Base-by-base conservation (phyloP, 2,888 invertebrate genomes). In the Eristalis pertinax region DNA sequence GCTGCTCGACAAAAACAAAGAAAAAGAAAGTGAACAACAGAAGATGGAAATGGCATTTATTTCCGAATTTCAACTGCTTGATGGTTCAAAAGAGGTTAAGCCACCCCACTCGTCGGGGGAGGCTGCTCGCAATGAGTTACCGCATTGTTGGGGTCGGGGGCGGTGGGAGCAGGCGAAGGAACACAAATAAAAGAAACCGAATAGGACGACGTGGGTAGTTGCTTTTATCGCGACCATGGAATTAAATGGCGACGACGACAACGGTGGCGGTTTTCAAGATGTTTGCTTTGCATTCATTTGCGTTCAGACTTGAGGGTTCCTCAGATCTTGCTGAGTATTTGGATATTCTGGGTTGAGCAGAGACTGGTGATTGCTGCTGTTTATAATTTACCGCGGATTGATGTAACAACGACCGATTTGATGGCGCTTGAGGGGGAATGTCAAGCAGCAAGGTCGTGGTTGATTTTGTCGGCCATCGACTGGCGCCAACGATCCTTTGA, bases 11-110 rank as follows among this genome's bases (percentile, higher is more conserved):
- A 83, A 72, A 65, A 22, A 38, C 38, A 13, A 38, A 2, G 56
- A 41, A 50, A 35, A 38, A 43, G 64, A 78, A 65, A 73, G 79
- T 56, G 64, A 78, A 56, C 1, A 60, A 60, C 15, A 29, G 60
- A 15, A 69, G 73, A 80, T 84, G 79, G 75, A 84, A 84, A 76
- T 84, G 64, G 79, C 75, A 84, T 84, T 87, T 80, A 84, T 76
- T 76, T 75, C 68, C 75, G 73, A 79, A 75, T 63, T 73, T 77
- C 41, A 82, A 82, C 75, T 85, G 78, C 72, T 85, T 84, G 35
- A 35, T 56, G 50, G 24, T 63, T 26, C 22, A 70, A 64, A 60
- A 26, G 63, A 80, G 79, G 74, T 70, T 83, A 69, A 76, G 68
- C 38, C 68, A 68, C 35, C 56, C 43, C 65, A 26, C 68, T 38